A percentile compares a stretch with the other conserved stretches of the same genome.
Conservation (phyloP, 2,797 vertebrate genomes). For the Kryptolebias ocellatus region DNA sequence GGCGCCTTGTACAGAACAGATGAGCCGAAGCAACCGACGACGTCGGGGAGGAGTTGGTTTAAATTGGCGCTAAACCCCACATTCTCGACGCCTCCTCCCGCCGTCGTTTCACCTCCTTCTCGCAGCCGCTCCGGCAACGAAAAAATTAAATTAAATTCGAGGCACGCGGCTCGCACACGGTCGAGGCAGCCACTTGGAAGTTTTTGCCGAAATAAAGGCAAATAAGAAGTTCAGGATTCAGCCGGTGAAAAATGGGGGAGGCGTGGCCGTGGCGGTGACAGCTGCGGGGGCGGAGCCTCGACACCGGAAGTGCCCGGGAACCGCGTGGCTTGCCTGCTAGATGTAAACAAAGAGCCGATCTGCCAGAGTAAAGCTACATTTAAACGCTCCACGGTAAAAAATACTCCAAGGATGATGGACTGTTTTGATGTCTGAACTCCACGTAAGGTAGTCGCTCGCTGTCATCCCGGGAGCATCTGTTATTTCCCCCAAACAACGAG, state of each 20-base stretch:
- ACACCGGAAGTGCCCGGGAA: conserved; percentile 66
- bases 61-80: conserved; percentile 70
- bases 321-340: conserved; percentile 79
- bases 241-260: conserved; percentile 53
- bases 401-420: rapidly evolving
- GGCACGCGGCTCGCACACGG: rapidly evolving
- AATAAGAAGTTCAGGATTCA: conserved; percentile 32
- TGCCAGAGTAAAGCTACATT: conserved; percentile 13
- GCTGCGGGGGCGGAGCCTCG: conserved; percentile 57
- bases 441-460: neutral
- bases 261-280: conserved; percentile 70
- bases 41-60: conserved; percentile 76
- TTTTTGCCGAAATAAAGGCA: neutral
- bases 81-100: neutral
- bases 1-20: conserved; percentile 75
- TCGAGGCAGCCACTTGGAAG: neutral
- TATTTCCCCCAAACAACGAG: neutral
- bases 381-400: too few relatives aligned
- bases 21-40: conserved; percentile 59
- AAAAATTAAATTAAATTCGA: neutral
- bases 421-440: rapidly evolving
- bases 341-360: conserved; percentile 82
- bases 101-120: rapidly evolving
- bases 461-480: conserved; percentile 14
- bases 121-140: rapidly evolving